Evolutionary conservation across 1,140 invertebrate genomes (phyloP), one percentile per base, ranked within the genome.

Genomic region (Pomacea maculata): DNA sequence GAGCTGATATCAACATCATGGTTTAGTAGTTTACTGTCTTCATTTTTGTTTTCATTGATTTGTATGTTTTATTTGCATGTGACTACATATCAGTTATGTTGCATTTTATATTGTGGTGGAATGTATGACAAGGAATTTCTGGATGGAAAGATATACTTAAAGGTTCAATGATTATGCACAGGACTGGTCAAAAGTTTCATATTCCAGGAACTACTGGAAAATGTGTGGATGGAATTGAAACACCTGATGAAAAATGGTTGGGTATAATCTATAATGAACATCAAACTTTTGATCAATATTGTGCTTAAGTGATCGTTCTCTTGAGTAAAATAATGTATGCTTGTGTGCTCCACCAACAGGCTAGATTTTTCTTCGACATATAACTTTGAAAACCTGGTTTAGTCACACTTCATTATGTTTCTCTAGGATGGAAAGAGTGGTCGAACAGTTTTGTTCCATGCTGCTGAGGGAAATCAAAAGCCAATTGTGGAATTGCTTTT

Each of bases 371-470:
- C 45, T 73, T 19, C 64, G 80, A 34, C 68, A 78, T 25, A 25
- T 21, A 78, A 84, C 57, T 25, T 82, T 64, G 80, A 85, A 77
- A 29, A 45, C 0, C 19, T 83, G 74, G 82, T 85, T 71, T 83
- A 45, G 34, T 45, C 34, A 45, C 34, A 45, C 34, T 80, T 77
- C 71, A 55, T 75, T 78, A 54, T 55, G 68, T 78, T 72, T 75
- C 76, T 82, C 12, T 71, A 89, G 87, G 89, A 90, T 85, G 88
- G 88, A 34, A 90, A 89, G 72, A 89, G 89, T 86, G 89, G 89
- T 6, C 83, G 87, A 25, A 88, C 88, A 52, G 82, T 86, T 11
- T 75, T 90, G 64, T 90, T 89, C 80, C 86, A 88, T 80, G 88
- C 89, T 34, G 88, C 87, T 15, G 88, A 89, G 79, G 82, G 79